Conservation (phyloP, 53 echinoderm and acorn worm genomes). For the Paelopatides confundens region DNA sequence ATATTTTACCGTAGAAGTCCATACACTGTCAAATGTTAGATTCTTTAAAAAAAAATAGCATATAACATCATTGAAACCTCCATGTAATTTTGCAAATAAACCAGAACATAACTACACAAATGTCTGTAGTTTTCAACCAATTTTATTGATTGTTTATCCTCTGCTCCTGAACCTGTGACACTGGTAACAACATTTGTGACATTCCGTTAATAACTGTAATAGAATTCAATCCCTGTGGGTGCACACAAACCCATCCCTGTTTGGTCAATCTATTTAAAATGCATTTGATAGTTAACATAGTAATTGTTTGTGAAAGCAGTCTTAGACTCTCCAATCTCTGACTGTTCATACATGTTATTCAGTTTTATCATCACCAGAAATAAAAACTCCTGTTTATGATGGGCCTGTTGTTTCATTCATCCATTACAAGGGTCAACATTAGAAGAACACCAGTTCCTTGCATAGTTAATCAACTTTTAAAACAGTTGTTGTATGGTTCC, state of each 20-base stretch:
- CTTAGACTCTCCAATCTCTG: background rate
- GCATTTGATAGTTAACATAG: background rate
- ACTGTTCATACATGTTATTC: background rate
- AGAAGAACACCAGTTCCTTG: constrained; percentile 4
- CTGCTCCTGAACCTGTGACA: no score
- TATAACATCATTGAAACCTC: no score
- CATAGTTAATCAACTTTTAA: constrained; percentile 28
- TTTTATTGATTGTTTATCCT: no score
- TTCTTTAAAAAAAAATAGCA: no score
- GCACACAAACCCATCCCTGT: background rate
- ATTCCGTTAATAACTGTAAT: background rate
- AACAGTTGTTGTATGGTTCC: constrained; percentile 33
- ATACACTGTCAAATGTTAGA: no score
- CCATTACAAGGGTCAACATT: constrained; percentile 10
- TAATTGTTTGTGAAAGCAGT: background rate
- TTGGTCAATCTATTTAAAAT: constrained; percentile 4
- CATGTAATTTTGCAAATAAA: no score
- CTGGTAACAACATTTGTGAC: background rate
- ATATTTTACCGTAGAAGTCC: no score
- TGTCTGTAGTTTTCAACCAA: no score
- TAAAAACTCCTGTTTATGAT: constrained; percentile 3
- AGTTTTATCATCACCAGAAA: constrained; percentile 32
- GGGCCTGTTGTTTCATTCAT: background rate
- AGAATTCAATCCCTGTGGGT: background rate
- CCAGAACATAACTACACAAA: no score